Evolutionary conservation across 2,888 invertebrate genomes (phyloP).

Genomic region (Rhagophthalmus giganteus): DNA sequence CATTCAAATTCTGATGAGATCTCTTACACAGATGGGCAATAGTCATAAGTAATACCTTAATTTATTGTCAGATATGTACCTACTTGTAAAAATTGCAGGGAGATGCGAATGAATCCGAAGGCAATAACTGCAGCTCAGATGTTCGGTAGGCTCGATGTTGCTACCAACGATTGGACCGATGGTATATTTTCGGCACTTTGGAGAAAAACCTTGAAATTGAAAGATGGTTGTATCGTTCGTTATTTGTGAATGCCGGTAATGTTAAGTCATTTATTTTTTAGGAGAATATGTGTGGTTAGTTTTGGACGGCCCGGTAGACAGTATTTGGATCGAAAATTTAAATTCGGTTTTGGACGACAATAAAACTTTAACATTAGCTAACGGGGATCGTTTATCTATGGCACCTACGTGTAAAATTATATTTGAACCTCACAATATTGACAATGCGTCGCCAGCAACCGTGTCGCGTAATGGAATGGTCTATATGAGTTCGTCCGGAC

Average conservation of each 20-base stretch:
- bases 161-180: conserved; percentile 98
- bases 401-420: conserved; percentile 92
- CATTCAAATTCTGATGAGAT: conserved; percentile 86
- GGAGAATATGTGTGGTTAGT: conserved; percentile 92
- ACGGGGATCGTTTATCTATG: conserved; percentile 94
- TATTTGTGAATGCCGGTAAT: not conserved
- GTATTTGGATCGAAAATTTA: conserved; percentile 97
- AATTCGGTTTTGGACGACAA: conserved; percentile 97
- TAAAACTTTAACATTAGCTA: conserved; percentile 91
- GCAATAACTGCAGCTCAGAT: conserved; percentile 96
- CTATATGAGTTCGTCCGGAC: conserved; percentile 95
- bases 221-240: conserved; percentile 60
- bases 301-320: conserved; percentile 94
- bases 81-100: conserved; percentile 59
- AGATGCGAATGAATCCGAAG: conserved; percentile 99
- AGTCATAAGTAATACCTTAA: conserved; percentile 78
- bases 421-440: conserved; percentile 96
- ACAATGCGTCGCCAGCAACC: conserved; percentile 96
- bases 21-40: conserved; percentile 82
- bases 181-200: conserved; percentile 96
- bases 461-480: conserved; percentile 75
- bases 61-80: too few relatives aligned
- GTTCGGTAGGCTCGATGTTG: conserved; percentile 95
- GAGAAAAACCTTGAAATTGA: conserved; percentile 90
- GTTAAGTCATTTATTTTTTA: conserved; percentile 43